phyloP scores from a whole-genome alignment of 2,888 invertebrate genomes.

The Timema cristinae region DNA sequence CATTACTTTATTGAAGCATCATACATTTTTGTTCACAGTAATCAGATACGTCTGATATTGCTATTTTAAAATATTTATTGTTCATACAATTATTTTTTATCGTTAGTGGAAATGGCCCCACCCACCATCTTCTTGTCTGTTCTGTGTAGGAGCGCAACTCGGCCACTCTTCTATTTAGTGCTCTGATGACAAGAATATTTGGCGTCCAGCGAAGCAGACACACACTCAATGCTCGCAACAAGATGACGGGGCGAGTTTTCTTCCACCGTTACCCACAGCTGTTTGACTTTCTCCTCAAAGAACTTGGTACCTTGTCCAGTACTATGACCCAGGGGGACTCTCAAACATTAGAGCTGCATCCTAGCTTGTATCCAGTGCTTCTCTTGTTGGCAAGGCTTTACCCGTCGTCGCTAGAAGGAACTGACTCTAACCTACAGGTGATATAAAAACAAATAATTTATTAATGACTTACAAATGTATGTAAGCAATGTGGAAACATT shows the following conservation, averaged over 20 bases:
- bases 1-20: too few species aligned
- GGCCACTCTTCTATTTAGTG: conserved; percentile 76
- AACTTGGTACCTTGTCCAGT: conserved; percentile 41
- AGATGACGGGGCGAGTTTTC: conserved; percentile 62
- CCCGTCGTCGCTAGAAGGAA: conserved; percentile 68
- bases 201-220: conserved; percentile 70
- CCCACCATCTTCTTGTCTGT: background rate
- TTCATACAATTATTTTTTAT: too few species aligned
- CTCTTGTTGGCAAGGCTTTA: conserved; percentile 73
- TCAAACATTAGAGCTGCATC: conserved; percentile 42
- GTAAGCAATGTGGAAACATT: too few species aligned
- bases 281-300: conserved; percentile 53
- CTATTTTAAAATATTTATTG: too few species aligned
- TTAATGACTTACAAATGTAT: too few species aligned
- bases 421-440: conserved; percentile 64
- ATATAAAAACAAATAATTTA: background rate
- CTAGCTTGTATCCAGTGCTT: conserved; percentile 71
- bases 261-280: conserved; percentile 68
- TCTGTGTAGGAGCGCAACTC: conserved; percentile 71
- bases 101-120: too few species aligned
- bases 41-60: too few species aligned
- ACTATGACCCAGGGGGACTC: conserved; percentile 19
- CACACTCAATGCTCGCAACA: conserved; percentile 43
- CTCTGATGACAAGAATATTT: conserved; percentile 80
- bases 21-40: too few species aligned